Percentiles rank a stretch among this genome's conserved stretches.
Evolutionary conservation across 2,797 vertebrate species (phyloP).

Genomic region (Hydrophis major): DNA sequence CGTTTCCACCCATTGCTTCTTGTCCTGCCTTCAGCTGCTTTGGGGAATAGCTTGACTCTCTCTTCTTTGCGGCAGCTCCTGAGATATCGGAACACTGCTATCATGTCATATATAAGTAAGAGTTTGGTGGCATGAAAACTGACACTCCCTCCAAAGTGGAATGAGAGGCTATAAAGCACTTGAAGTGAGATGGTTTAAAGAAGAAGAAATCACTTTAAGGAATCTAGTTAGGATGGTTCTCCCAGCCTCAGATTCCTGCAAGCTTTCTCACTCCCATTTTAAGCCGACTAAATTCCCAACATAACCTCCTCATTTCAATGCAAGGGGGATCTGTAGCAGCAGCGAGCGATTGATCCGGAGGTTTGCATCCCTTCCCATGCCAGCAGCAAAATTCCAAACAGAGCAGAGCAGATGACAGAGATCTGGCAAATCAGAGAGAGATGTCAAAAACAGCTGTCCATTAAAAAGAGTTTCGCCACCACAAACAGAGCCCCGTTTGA

Average conservation of each 20-base stretch:
- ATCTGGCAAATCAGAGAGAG: slow-evolving; percentile 91
- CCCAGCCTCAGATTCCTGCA: neutral
- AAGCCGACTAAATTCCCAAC: slow-evolving; percentile 71
- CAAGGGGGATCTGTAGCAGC: slow-evolving; percentile 84
- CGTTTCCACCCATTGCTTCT: too few relatives aligned
- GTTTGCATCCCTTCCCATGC: slow-evolving; percentile 89
- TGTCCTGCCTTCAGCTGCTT: too few relatives aligned
- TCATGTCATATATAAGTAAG: slow-evolving; percentile 46
- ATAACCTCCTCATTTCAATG: slow-evolving; percentile 82
- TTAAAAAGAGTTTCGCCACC: slow-evolving; percentile 78
- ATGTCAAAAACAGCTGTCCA: slow-evolving; percentile 99
- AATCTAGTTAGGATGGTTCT: slow-evolving; percentile 48
- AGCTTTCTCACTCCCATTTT: slow-evolving; percentile 36
- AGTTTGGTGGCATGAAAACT: slow-evolving; percentile 67
- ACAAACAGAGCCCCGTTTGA: slow-evolving; percentile 75
- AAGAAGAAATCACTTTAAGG: slow-evolving; percentile 63
- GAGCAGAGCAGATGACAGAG: slow-evolving; percentile 90
- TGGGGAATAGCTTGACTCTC: too few relatives aligned
- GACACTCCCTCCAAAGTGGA: slow-evolving; percentile 52
- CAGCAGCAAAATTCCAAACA: slow-evolving; percentile 91
- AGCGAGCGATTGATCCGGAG: slow-evolving; percentile 98
- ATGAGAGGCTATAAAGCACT: slow-evolving; percentile 64
- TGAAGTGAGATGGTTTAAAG: slow-evolving; percentile 42
- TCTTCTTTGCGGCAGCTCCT: too few relatives aligned
- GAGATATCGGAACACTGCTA: too few relatives aligned